Conservation (phyloP, 2,797 vertebrate species). For the Eptatretus atami region DNA sequence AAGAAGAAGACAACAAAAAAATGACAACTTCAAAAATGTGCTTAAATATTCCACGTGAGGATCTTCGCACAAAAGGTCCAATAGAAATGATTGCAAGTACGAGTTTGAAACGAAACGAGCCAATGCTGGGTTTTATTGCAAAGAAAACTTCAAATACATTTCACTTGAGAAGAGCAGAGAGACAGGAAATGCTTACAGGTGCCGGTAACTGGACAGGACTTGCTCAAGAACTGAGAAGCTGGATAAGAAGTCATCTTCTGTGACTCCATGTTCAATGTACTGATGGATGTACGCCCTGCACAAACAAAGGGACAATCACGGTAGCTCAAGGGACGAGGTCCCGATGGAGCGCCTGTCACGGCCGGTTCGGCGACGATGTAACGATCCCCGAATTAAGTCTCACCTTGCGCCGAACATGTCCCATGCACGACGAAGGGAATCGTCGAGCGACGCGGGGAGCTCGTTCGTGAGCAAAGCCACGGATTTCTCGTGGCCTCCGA, state of each 20-base stretch:
- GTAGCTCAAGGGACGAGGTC: too few species aligned
- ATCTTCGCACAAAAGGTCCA: too few species aligned
- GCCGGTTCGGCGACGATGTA: too few species aligned
- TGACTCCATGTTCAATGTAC: background rate
- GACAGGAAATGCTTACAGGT: background rate
- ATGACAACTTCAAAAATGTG: too few species aligned
- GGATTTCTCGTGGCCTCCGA: background rate
- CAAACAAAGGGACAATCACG: background rate
- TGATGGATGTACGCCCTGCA: constrained; percentile 2
- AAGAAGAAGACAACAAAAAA: too few species aligned
- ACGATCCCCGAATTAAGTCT: background rate
- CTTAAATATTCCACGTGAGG: too few species aligned
- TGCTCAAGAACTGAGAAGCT: constrained; percentile 4
- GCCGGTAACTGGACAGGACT: background rate
- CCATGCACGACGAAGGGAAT: background rate
- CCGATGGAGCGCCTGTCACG: too few species aligned
- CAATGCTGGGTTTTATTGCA: too few species aligned
- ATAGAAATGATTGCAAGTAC: too few species aligned
- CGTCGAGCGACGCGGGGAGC: background rate
- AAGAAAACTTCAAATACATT: too few species aligned
- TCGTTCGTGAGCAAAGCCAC: constrained; percentile 1
- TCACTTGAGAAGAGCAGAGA: too few species aligned
- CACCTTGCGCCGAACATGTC: background rate
- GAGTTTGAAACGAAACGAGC: too few species aligned
- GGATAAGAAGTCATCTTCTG: constrained; percentile 1